Base-by-base conservation (phyloP, 2,888 invertebrate species). In the Ornithoptera priamus region DNA sequence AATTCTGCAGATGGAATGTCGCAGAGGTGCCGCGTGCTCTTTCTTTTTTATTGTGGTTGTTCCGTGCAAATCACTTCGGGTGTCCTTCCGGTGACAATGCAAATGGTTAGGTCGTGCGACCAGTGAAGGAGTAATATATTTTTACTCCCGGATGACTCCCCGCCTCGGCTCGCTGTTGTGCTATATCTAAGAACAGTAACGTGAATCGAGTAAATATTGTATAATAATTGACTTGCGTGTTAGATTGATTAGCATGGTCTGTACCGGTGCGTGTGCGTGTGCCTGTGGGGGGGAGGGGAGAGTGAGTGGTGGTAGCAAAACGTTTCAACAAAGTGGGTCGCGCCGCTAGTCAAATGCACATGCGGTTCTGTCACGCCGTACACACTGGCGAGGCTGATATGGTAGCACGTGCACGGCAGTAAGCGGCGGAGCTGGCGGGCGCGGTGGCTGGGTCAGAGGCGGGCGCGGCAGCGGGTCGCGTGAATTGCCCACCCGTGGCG, bases 291-390 rank as follows among this genome's bases (percentile, higher is more conserved):
- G 22, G 1, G 22, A 22, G 22, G 22, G 22, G 22, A 22, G 22
- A 22, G 22, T 0, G 58, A 61, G 50, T n/a, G 65, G 12, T 20
- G n/a, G 20, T 78, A 79, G 67, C 79, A 22, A 22, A 22, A 1
- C 22, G 22, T 22, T 22, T 22, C 1, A 22, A 22, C 22, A 22
- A 22, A 22, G 22, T 22, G 69, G 81, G 78, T 76, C 80, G 75
- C 70, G 71, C 72, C 66, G 77, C 75, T 77, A 77, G 80, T 80
- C 75, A 77, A 22, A 78, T 78, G 78, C 77, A 73, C 80, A 80
- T 81, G 75, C 72, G 72, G 71, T 72, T 69, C 69, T 42, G 36
- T 18, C 5, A 30, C 30, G 30, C 30, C 30, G 22, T 1, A 22
- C 22, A 30, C 30, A 30, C 30, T 5, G 30, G 30, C 30, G 30